These are phyloP conservation scores for Pogonomyrmex barbatus DNA, from an alignment of 1,140 invertebrate species.

Conservation along the genomic window DNA sequence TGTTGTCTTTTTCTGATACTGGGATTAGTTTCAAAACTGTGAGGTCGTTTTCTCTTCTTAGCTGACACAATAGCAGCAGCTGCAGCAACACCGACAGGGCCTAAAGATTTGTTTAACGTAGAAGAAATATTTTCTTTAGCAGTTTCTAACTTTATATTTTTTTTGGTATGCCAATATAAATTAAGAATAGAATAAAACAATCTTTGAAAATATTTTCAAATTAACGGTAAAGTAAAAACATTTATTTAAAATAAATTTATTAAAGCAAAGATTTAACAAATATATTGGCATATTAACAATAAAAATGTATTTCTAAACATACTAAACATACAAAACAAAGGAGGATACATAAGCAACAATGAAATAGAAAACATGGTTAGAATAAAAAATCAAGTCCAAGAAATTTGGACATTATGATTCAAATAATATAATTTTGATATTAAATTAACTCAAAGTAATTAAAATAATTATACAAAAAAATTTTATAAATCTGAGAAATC, in stretches of 20 bases:
- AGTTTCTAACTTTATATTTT: conserved; percentile 3
- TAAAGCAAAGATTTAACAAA: background rate
- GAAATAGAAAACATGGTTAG: conserved; percentile 68
- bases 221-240: background rate
- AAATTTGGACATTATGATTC: background rate
- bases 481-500: background rate
- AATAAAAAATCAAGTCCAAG: conserved; percentile 49
- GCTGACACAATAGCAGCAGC: conserved; percentile 98
- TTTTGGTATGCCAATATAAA: conserved; percentile 62
- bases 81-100: conserved; percentile 97
- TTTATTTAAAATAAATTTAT: background rate
- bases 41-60: conserved; percentile 97
- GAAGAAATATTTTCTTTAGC: conserved; percentile 45
- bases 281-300: conserved; percentile 51
- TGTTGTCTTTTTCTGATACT: conserved; percentile 98
- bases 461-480: background rate
- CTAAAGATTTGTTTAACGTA: conserved; percentile 85
- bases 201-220: conserved; percentile 14
- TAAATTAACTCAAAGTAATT: too few relatives aligned
- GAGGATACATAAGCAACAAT: conserved; percentile 74
- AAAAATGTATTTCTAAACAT: conserved; percentile 33
- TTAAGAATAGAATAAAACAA: background rate
- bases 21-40: conserved; percentile 99
- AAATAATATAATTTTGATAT: background rate
- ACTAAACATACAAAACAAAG: conserved; percentile 60